Conservation (phyloP, 2,113 vertebrate genomes). For the Misgurnus mizolepis region DNA sequence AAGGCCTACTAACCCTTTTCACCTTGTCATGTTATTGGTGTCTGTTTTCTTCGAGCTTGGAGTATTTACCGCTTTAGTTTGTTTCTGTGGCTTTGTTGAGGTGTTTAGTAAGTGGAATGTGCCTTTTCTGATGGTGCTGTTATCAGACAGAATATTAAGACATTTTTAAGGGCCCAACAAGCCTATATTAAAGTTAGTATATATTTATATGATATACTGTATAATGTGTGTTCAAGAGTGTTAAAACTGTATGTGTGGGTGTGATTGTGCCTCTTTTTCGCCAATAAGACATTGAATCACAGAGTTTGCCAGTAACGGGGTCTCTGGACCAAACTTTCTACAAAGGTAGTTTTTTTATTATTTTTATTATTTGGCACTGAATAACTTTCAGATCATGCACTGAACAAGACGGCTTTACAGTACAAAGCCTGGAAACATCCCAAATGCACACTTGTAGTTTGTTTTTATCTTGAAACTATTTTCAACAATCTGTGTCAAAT, state of each 20-base stretch:
- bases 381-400: slow-evolving; percentile 28
- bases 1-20: slow-evolving; percentile 3
- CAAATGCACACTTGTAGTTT: not conserved
- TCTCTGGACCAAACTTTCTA: slow-evolving; percentile 77
- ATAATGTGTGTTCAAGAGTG: slow-evolving; percentile 52
- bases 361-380: slow-evolving; percentile 35
- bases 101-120: slow-evolving; percentile 81
- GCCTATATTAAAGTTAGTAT: slow-evolving; percentile 57
- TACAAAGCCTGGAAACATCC: not conserved
- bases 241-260: slow-evolving; percentile 46
- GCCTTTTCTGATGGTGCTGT: slow-evolving; percentile 96
- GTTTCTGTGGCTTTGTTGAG: slow-evolving; percentile 44
- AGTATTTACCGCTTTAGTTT: not conserved
- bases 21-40: not conserved
- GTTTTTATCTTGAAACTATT: not conserved
- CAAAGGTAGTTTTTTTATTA: slow-evolving; percentile 3
- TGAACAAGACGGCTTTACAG: not conserved
- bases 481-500: not conserved
- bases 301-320: slow-evolving; percentile 69
- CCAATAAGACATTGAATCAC: slow-evolving; percentile 80
- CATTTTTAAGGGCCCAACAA: slow-evolving; percentile 60
- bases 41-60: slow-evolving; percentile 16
- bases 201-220: slow-evolving; percentile 65
- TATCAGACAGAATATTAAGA: slow-evolving; percentile 65
- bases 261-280: slow-evolving; percentile 69